These are phyloP conservation scores for Pseudochirops corinnae DNA, from an alignment of 2,797 vertebrate genomes.

Conservation along the genomic window DNA sequence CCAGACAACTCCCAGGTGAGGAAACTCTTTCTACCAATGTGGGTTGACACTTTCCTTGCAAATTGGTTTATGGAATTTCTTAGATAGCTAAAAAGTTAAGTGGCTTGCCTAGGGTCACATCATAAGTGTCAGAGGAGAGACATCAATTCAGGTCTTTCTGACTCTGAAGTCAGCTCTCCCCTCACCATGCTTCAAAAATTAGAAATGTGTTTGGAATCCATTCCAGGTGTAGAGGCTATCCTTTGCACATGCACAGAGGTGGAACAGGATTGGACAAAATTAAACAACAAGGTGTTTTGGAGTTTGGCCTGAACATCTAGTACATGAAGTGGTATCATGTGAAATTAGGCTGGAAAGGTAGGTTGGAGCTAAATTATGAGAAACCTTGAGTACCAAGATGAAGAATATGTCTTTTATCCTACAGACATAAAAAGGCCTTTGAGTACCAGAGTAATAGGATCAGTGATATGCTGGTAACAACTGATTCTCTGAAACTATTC, in stretches of 20 bases:
- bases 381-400: neutral
- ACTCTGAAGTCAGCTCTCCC: neutral
- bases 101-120: neutral
- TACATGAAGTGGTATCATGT: neutral
- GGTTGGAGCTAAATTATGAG: neutral
- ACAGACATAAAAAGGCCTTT: neutral
- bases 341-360: neutral
- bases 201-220: neutral
- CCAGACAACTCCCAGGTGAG: neutral
- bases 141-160: neutral
- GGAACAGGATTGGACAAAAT: neutral
- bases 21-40: neutral
- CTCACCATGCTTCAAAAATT: neutral
- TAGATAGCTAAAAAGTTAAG: neutral
- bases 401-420: neutral
- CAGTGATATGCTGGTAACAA: neutral
- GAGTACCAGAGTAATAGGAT: neutral
- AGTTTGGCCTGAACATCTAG: neutral
- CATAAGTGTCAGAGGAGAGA: neutral
- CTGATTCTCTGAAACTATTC: too few species aligned
- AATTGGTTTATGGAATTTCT: neutral
- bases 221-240: neutral
- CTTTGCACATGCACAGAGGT: neutral
- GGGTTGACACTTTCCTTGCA: too few species aligned
- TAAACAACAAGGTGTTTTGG: neutral